phyloP scores from a whole-genome alignment of 2,888 invertebrate species.

The Tenthredo amoena region DNA sequence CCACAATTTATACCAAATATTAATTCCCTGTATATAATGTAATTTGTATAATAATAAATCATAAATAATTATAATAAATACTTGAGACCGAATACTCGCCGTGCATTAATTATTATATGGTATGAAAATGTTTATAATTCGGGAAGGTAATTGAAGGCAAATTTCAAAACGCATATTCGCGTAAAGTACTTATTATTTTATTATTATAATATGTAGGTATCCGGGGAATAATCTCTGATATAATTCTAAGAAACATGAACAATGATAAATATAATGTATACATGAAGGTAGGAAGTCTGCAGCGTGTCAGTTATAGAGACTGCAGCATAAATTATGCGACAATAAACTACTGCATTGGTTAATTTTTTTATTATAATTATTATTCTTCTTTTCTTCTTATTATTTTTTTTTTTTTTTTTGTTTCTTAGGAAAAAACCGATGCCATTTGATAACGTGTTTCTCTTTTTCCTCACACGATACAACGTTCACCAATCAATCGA shows the following conservation, averaged over 20 bases:
- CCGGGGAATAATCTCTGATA: constrained; percentile 76
- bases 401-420: constrained; percentile 53
- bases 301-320: constrained; percentile 71
- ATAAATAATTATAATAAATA: neutral
- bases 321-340: neutral
- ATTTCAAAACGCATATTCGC: constrained; percentile 57
- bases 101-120: neutral
- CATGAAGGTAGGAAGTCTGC: constrained; percentile 76
- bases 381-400: constrained; percentile 49
- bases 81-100: neutral
- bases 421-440: constrained; percentile 27
- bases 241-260: constrained; percentile 78
- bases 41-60: neutral
- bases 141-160: constrained; percentile 29
- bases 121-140: neutral
- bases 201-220: constrained; percentile 72
- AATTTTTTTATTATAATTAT: constrained; percentile 61
- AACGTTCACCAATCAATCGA: constrained; percentile 57
- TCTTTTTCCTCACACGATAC: neutral
- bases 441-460: neutral
- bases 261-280: constrained; percentile 77
- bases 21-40: neutral
- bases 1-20: neutral
- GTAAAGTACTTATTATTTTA: constrained; percentile 73
- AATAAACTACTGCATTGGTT: constrained; percentile 66